A percentile compares a stretch with the other conserved stretches of the same genome.
phyloP scores from a whole-genome alignment of 2,888 invertebrate species.

The Machimus atricapillus region DNA sequence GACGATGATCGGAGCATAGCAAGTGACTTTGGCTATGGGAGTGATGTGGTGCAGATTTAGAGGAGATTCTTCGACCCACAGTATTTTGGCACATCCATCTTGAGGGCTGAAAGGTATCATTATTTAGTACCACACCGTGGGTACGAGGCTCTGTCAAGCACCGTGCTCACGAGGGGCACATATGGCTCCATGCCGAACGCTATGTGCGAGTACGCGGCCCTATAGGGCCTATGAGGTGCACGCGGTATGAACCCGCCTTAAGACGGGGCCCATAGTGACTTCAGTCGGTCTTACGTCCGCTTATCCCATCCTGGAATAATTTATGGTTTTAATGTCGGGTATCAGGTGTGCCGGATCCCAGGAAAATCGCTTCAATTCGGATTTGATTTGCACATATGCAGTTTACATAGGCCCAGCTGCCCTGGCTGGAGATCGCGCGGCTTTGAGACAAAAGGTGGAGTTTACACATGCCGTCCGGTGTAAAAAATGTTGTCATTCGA shows the following conservation, averaged over 20 bases:
- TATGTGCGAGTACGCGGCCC: neutral
- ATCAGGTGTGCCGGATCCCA: neutral
- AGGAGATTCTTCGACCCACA: conserved; percentile 5
- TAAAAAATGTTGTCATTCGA: neutral
- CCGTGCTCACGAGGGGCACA: neutral
- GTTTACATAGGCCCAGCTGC: neutral
- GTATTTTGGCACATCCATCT: conserved; percentile 46
- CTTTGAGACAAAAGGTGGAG: neutral
- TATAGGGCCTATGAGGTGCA: neutral
- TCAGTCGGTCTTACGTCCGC: neutral
- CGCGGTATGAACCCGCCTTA: neutral
- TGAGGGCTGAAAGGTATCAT: conserved; percentile 41
- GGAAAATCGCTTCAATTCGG: neutral
- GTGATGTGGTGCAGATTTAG: conserved; percentile 6
- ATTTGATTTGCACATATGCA: neutral
- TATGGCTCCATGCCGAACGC: neutral
- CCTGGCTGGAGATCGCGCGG: neutral
- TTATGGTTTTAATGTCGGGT: neutral
- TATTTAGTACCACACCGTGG: conserved; percentile 1
- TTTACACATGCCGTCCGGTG: neutral
- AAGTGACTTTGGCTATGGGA: neutral
- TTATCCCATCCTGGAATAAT: conserved; percentile 6
- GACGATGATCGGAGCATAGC: neutral
- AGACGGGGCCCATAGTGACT: neutral
- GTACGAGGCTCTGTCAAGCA: neutral